A percentile compares a stretch with the other conserved stretches of the same genome.
These are phyloP conservation scores for Protodeltote pygarga DNA, from an alignment of 2,888 invertebrate species.

Conservation along the genomic window DNA sequence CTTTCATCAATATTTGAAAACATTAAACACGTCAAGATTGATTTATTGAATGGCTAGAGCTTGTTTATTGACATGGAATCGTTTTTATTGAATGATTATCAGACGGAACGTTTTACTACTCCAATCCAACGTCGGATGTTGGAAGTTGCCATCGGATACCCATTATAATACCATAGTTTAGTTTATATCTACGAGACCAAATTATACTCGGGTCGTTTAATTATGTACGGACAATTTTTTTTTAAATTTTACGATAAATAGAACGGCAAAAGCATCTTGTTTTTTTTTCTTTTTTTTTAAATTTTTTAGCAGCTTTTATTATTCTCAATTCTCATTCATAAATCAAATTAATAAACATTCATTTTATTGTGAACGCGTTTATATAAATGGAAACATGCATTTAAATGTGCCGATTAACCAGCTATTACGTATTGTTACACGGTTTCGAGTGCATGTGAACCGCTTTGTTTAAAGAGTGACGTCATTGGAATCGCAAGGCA, in stretches of 20 bases:
- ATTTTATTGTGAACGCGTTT: conserved; percentile 8
- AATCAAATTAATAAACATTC: conserved; percentile 3
- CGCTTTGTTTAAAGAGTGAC: conserved; percentile 36
- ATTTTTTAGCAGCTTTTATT: too few relatives aligned
- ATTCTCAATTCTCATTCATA: too few relatives aligned
- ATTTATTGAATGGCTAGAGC: conserved; percentile 30
- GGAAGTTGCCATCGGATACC: too few relatives aligned
- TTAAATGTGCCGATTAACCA: conserved; percentile 12
- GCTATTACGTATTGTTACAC: conserved; percentile 34
- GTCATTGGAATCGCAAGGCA: conserved; percentile 24
- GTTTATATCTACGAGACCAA: too few relatives aligned
- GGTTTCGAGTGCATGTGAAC: conserved; percentile 16
- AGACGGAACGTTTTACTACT: too few relatives aligned
- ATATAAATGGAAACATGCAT: background rate
- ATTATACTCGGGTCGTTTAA: too few relatives aligned
- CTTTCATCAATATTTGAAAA: conserved; percentile 29
- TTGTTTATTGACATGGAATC: background rate
- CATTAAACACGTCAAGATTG: conserved; percentile 35
- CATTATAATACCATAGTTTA: too few relatives aligned
- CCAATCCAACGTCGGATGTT: background rate
- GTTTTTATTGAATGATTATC: background rate
- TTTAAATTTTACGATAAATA: background rate
- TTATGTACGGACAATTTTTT: conserved; percentile 10
- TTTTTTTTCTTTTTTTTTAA: background rate
- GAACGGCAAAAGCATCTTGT: background rate